Evolutionary conservation across 2,113 vertebrate species (phyloP).

Genomic region (Oxyura jamaicensis): DNA sequence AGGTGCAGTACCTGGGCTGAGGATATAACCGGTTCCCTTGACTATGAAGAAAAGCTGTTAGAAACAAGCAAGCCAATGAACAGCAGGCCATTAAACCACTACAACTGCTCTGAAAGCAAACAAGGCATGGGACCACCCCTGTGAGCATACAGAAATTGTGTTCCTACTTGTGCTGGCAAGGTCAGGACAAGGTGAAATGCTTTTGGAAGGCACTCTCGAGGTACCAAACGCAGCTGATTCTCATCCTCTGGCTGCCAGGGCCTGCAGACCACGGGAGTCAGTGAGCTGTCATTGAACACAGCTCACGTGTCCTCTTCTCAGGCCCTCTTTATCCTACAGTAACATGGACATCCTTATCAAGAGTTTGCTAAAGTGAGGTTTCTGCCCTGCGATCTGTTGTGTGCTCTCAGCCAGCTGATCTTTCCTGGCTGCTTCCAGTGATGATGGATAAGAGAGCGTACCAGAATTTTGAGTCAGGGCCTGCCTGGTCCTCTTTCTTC

Average conservation of each 20-base stretch:
- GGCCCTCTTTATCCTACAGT: neutral
- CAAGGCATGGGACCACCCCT: neutral
- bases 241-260: neutral
- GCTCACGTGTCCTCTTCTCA: neutral
- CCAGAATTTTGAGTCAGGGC: neutral
- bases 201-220: neutral
- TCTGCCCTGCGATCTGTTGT: neutral
- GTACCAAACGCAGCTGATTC: neutral
- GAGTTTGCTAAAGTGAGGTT: neutral
- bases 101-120: neutral
- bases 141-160: neutral
- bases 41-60: neutral
- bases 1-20: neutral
- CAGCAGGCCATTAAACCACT: neutral
- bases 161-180: neutral
- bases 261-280: neutral
- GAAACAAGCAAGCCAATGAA: neutral
- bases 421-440: neutral
- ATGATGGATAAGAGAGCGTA: neutral
- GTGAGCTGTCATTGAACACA: neutral
- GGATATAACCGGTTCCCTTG: neutral
- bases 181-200: neutral
- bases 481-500: neutral
- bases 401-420: neutral
- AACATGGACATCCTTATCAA: neutral